phyloP scores from a whole-genome alignment of 2,888 invertebrate species.

The Agonopterix subpropinquella region DNA sequence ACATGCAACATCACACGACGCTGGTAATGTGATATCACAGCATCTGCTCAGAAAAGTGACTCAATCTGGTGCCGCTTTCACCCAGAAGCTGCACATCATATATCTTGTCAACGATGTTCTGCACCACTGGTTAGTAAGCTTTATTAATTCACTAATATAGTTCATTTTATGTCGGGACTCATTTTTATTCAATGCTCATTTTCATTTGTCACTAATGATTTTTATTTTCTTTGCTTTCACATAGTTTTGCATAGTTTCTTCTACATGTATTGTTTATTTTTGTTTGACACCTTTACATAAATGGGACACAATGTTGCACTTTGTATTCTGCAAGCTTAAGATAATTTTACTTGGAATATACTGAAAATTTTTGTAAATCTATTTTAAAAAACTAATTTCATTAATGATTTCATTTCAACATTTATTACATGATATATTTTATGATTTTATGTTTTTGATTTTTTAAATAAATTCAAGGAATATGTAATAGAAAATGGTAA shows the following conservation, averaged over 20 bases:
- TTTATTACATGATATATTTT: too few species aligned
- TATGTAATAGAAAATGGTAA: too few species aligned
- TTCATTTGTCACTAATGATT: slow-evolving; percentile 7
- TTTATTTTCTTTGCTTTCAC: background rate
- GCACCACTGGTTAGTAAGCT: slow-evolving; percentile 92
- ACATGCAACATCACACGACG: slow-evolving; percentile 86
- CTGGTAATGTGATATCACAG: slow-evolving; percentile 91
- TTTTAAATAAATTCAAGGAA: too few species aligned
- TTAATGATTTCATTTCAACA: too few species aligned
- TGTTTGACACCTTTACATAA: too few species aligned
- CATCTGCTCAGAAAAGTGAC: slow-evolving; percentile 92
- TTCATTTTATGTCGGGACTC: background rate
- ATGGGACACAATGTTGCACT: too few species aligned
- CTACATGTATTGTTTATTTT: too few species aligned
- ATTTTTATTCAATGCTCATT: background rate
- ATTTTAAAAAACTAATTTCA: too few species aligned
- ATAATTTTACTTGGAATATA: too few species aligned
- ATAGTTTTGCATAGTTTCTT: background rate
- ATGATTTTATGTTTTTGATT: too few species aligned
- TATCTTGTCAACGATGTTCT: slow-evolving; percentile 99
- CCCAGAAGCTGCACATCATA: slow-evolving; percentile 96
- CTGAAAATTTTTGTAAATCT: too few species aligned
- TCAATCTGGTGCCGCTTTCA: slow-evolving; percentile 83
- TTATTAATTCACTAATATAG: background rate
- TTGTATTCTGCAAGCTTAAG: too few species aligned